Percentiles rank a stretch among this genome's conserved stretches.
These are phyloP conservation scores for Percopsis transmontana DNA, from an alignment of 2,113 vertebrate species.

Conservation along the genomic window DNA sequence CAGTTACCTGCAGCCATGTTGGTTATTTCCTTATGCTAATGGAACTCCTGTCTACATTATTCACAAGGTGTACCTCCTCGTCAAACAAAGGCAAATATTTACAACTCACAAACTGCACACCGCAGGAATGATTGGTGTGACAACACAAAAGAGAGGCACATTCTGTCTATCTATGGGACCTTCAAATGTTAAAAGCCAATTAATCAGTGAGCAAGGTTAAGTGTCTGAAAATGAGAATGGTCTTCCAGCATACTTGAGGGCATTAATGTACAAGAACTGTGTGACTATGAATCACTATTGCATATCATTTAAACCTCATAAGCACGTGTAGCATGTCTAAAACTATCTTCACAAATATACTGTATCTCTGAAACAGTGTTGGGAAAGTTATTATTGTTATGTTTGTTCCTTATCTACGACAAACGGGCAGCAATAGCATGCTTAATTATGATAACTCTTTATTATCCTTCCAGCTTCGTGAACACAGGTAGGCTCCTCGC, in stretches of 20 bases:
- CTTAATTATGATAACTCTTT: too few species aligned
- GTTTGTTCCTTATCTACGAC: too few species aligned
- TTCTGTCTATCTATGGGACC: neutral
- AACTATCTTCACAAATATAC: too few species aligned
- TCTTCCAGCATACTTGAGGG: neutral
- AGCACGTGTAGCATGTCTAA: too few species aligned
- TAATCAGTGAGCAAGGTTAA: neutral
- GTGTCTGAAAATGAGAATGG: neutral
- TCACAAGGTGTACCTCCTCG: conserved; percentile 34
- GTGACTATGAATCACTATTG: too few species aligned
- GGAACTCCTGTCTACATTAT: conserved; percentile 40
- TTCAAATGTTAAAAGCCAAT: neutral
- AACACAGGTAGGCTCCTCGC: too few species aligned
- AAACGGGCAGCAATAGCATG: too few species aligned
- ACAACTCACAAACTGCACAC: conserved; percentile 32
- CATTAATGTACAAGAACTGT: too few species aligned
- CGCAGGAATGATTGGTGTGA: conserved; percentile 16
- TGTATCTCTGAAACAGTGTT: too few species aligned
- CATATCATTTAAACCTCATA: too few species aligned
- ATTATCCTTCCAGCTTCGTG: too few species aligned
- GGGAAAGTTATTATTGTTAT: too few species aligned
- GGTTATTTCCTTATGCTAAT: conserved; percentile 47
- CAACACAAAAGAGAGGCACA: conserved; percentile 15
- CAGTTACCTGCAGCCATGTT: conserved; percentile 39
- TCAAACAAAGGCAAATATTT: conserved; percentile 56